Evolutionary conservation across 2,113 vertebrate genomes (phyloP).

Genomic region (Cyrtonyx montezumae): DNA sequence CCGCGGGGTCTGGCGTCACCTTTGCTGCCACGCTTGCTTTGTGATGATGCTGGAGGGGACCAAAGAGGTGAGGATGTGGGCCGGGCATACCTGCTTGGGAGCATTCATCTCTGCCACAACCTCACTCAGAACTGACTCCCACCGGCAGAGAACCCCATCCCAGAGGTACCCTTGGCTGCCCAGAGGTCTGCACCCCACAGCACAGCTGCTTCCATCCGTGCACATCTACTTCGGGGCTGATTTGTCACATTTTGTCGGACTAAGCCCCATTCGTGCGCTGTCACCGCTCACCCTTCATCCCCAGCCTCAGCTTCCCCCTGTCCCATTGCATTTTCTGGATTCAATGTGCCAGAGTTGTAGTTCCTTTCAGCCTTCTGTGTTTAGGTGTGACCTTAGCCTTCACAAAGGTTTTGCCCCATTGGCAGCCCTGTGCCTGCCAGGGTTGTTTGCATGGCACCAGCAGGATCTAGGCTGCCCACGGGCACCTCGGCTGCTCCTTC

Average conservation of each 20-base stretch:
- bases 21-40: background rate
- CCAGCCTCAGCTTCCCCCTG: background rate
- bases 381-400: background rate
- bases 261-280: background rate
- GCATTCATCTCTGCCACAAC: accelerated
- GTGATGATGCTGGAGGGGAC: background rate
- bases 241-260: background rate
- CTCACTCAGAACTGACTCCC: background rate
- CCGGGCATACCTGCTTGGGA: background rate
- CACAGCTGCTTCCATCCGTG: background rate
- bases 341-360: background rate
- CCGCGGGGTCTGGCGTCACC: background rate
- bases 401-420: background rate
- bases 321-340: background rate
- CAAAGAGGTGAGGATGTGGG: background rate
- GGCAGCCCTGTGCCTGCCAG: accelerated
- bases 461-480: too few species aligned
- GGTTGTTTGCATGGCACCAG: background rate
- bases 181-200: background rate
- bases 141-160: accelerated
- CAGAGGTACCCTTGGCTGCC: background rate
- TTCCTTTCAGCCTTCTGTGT: background rate
- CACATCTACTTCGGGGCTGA: background rate
- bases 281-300: background rate
- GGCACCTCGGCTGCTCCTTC: background rate